Evolutionary conservation across 2,888 invertebrate species (phyloP), one percentile per base, ranked within the genome.

Genomic region (Lochmaea capreae): DNA sequence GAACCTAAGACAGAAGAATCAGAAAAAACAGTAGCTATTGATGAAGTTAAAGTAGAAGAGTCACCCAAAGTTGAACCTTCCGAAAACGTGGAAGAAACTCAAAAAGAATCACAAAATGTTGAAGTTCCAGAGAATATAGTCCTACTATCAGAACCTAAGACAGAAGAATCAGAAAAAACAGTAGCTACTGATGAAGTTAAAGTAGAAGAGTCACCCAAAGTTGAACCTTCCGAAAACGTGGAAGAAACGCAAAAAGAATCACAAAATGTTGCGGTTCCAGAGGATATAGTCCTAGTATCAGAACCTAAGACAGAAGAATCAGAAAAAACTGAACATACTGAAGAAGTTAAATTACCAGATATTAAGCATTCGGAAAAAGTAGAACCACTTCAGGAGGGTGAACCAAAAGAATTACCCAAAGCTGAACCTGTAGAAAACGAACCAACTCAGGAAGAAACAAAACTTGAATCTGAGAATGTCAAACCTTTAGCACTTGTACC

Each of bases 31-130:
- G 42, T 1, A 42, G 2, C 2, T 42, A 42, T 3, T 42, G 42
- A 42, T 2, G 42, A 42, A 42, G 42, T 42, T 42, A 42, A 42
- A 8, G n/a, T n/a, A n/a, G 76, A 69, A 58, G 76, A 77, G 71
- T 6, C 71, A 61, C 8, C 8, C 1, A 3, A 42, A 11, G 42
- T 42, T 42, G 42, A 42, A 3, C 42, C 2, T 42, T 10, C 42
- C 2, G 22, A 22, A 22, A 22, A 22, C 1, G 22, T 22, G 3
- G 22, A 22, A n/a, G n/a, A n/a, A n/a, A n/a, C n/a, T n/a, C n/a
- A n/a, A n/a, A n/a, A n/a, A n/a, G n/a, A n/a, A n/a, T n/a, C n/a
- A n/a, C n/a, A n/a, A n/a, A n/a, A n/a, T n/a, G n/a, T n/a, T n/a
- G n/a, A n/a, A n/a, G n/a, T n/a, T n/a, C n/a, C n/a, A 10, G 43